A percentile compares a stretch with the other conserved stretches of the same genome.
These are phyloP conservation scores for Phrynocephalus vlangalii DNA, from an alignment of 2,797 vertebrate genomes.

Conservation along the genomic window DNA sequence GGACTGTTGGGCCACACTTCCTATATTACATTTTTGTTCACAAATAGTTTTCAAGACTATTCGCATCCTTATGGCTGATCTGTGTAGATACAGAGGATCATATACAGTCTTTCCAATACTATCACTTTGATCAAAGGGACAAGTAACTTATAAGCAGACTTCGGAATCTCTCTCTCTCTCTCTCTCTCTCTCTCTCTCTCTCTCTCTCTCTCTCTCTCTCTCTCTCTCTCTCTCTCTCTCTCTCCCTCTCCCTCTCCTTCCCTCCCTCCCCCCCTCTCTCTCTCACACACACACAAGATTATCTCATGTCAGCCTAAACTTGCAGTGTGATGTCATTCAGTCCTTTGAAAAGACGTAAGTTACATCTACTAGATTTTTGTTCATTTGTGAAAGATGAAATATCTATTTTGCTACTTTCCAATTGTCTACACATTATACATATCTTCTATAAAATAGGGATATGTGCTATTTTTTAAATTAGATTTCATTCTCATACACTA, in stretches of 20 bases:
- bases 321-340: background rate
- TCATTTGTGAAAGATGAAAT: background rate
- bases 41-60: conserved; percentile 1
- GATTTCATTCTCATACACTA: background rate
- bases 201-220: too few relatives aligned
- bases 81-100: background rate
- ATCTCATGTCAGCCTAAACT: background rate
- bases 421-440: background rate
- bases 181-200: too few relatives aligned
- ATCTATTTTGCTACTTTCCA: background rate
- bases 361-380: background rate
- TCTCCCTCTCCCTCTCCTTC: too few relatives aligned
- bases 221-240: too few relatives aligned
- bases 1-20: background rate
- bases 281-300: too few relatives aligned
- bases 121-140: background rate
- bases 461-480: background rate
- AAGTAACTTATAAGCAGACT: background rate
- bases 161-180: too few relatives aligned
- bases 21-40: background rate
- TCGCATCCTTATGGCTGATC: background rate
- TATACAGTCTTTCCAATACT: background rate
- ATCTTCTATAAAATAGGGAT: background rate
- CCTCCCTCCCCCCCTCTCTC: too few relatives aligned
- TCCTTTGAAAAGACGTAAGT: background rate